Base-by-base conservation (phyloP, 92 coral and sea anemone genomes). In the Porites divaricata region DNA sequence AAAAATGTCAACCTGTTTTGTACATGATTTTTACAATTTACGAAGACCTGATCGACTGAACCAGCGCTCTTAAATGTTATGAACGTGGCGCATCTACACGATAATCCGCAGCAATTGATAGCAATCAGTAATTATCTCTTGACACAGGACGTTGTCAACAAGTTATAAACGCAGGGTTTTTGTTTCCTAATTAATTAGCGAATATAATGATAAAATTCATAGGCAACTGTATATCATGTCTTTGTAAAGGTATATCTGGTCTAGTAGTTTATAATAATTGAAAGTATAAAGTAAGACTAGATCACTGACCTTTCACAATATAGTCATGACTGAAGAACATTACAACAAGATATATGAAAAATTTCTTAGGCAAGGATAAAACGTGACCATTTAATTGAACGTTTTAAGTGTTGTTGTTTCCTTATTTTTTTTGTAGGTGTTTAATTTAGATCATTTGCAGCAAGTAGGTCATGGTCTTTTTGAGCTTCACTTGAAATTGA, bases 121-220 rank as follows among this genome's bases (percentile, higher is more conserved):
- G 24, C 77, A 52, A 73, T 73, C 77, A 73, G 22, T 73, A 73
- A 73, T 62, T 22, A 51, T 73, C 35, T 11, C 14, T 73, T 8
- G 35, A 48, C 50, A 14, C 10, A 25, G 5, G 75, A 48, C 6
- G 49, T 71, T 71, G 75, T 71, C 49, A 19, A 48, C 77, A 73
- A 73, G 28, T 73, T 58, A 19, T 12, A 73, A 73, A 10, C 21
- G 52, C 53, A 50, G 70, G 24, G 35, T 11, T 66, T 23, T 24
- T 66, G 35, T 20, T 66, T 66, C 6, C 70, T 45, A 23, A 66
- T 23, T 20, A 35, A 35, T 35, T 35, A 35, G 45, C 45, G 45
- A 35, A 35, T 35, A 35, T 35, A 35, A 35, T 35, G 45, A 66
- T 24, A 22, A 22, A 23, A 25, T 63, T 63, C 7, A 15, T 61